phyloP scores from a whole-genome alignment of 1,140 invertebrate species.

The Agrilus planipennis region DNA sequence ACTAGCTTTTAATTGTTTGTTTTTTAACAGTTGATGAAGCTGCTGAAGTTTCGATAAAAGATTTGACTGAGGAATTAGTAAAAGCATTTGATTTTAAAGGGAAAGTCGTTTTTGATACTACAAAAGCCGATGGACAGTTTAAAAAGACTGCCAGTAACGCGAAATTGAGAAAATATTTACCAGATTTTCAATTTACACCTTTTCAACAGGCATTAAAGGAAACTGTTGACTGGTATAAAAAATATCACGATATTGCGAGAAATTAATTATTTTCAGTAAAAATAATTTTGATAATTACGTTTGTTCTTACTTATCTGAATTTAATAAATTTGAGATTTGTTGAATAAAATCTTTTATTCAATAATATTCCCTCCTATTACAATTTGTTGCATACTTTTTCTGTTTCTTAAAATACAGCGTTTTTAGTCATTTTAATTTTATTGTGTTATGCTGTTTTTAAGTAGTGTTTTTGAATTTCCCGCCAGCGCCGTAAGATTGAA shows the following conservation, averaged over 20 bases:
- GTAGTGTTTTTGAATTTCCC: no score
- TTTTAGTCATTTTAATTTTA: no score
- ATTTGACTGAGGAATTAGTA: constrained; percentile 69
- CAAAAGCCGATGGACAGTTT: constrained; percentile 89
- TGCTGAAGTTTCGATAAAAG: constrained; percentile 79
- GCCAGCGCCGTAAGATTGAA: no score
- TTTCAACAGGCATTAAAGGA: constrained; percentile 73
- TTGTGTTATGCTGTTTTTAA: no score
- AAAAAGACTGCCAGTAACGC: constrained; percentile 97
- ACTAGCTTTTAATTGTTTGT: constrained; percentile 8
- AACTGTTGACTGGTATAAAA: constrained; percentile 81
- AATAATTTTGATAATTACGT: no score
- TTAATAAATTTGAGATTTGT: no score
- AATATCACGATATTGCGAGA: constrained; percentile 66
- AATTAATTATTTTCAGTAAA: constrained; percentile 49
- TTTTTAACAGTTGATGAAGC: constrained; percentile 70
- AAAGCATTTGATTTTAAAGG: constrained; percentile 64
- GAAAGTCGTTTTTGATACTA: constrained; percentile 67
- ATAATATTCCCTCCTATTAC: no score
- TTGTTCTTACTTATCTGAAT: no score
- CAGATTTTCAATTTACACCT: constrained; percentile 85
- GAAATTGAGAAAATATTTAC: constrained; percentile 70
- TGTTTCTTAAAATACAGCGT: no score
- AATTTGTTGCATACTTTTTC: no score
- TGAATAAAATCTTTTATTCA: no score